Evolutionary conservation across 2,797 vertebrate species (phyloP), one percentile per base, ranked within the genome.

Genomic region (Peromyscus attwateri): DNA sequence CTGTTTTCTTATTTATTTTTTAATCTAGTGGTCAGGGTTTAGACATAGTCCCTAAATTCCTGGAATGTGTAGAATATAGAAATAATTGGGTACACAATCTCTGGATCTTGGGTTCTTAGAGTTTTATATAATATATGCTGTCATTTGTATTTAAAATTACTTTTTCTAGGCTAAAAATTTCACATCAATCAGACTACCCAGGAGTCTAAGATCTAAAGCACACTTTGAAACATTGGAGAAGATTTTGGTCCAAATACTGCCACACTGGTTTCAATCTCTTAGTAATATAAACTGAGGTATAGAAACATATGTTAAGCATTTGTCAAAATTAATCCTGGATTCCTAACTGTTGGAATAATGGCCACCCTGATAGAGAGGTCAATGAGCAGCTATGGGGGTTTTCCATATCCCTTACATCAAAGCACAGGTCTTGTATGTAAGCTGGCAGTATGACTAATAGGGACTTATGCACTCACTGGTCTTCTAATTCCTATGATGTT

Each of bases 211-310:
- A 95, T 17, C 37, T 64, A 94, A 76, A 91, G 68, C 76, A 88
- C 37, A 84, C 85, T 93, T 73, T 84, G 49, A 92, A 92, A 94
- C 55, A 34, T 23, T 93, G 70, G 76, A 92, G 43, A 31, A 95
- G 49, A 93, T 66, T 95, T 37, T 71, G 77, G 31, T 60, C n/a
- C 34, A 84, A 79, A 80, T 75, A 76, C 71, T 89, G 71, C 68
- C 16, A 55, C 64, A 57, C 94, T 82, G 92, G 34, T 89, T 97
- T 3, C 82, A 79, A 75, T 80, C 52, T 93, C 82, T 91, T 76
- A 87, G 68, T 89, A 84, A 90, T 90, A 84, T 57, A 94, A 87
- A 87, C 80, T 83, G 55, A 90, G 31, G 25, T 60, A 87, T 77
- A 92, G 81, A 66, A 80, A 95, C 14, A 84, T 23, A 76, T 79